phyloP scores from a whole-genome alignment of 2,888 invertebrate genomes.

The Epiperipatus broadwayi region DNA sequence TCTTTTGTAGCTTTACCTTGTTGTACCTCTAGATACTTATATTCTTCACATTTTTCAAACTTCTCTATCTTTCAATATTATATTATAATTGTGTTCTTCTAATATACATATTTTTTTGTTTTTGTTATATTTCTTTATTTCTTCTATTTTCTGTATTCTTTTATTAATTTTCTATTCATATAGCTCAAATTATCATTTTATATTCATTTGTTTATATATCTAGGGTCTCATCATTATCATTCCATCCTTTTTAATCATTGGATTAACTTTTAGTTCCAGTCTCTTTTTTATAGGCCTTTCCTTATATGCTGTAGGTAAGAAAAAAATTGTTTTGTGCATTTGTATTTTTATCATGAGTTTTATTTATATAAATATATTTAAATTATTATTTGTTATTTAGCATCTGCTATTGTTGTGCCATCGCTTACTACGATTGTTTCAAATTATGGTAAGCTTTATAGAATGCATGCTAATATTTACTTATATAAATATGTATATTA shows the following conservation, averaged over 20 bases:
- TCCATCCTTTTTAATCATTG: conserved; percentile 65
- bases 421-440: conserved; percentile 85
- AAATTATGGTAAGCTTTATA: conserved; percentile 46
- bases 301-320: conserved; percentile 74
- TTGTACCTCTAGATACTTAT: too few species aligned
- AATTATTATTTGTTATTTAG: conserved; percentile 23
- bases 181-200: too few species aligned
- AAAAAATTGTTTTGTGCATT: conserved; percentile 13
- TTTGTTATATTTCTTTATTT: conserved; percentile 1
- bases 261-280: conserved; percentile 39
- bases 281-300: conserved; percentile 62
- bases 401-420: conserved; percentile 63
- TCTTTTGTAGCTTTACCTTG: too few species aligned
- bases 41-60: too few species aligned
- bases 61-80: too few species aligned
- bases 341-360: conserved; percentile 1
- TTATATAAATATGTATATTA: too few species aligned
- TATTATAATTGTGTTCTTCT: not conserved
- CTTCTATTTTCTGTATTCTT: conserved; percentile 24
- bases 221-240: conserved; percentile 61
- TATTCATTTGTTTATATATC: conserved; percentile 16
- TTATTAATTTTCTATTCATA: conserved; percentile 11
- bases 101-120: conserved; percentile 1
- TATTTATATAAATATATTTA: too few species aligned
- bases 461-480: too few species aligned